phyloP scores from a whole-genome alignment of 2,888 invertebrate species.

The Apamea crenata region DNA sequence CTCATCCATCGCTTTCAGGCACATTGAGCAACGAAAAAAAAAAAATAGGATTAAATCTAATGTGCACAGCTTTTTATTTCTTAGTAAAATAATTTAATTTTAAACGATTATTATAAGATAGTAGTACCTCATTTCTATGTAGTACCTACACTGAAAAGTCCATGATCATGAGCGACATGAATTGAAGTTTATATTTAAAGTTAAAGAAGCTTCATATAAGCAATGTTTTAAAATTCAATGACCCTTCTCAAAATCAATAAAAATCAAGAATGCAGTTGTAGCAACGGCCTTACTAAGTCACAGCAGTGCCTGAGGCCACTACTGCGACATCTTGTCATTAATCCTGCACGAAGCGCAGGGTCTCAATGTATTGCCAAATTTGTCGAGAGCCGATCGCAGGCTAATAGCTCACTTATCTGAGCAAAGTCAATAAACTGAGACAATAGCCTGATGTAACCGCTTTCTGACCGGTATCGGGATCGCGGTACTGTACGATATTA shows the following conservation, averaged over 20 bases:
- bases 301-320: constrained; percentile 44
- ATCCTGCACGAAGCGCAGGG: constrained; percentile 62
- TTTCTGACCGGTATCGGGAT: constrained; percentile 60
- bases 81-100: not conserved
- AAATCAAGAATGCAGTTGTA: constrained; percentile 29
- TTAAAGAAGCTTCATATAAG: not conserved
- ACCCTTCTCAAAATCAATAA: constrained; percentile 11
- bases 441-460: constrained; percentile 72
- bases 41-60: not conserved
- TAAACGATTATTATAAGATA: not conserved
- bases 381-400: constrained; percentile 63
- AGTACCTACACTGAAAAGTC: not conserved
- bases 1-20: too few relatives aligned
- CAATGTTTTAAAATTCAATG: constrained; percentile 5
- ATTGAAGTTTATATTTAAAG: not conserved
- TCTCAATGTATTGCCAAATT: constrained; percentile 72
- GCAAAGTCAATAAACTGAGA: constrained; percentile 73
- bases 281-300: constrained; percentile 23
- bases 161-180: not conserved
- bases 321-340: constrained; percentile 65
- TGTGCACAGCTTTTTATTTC: not conserved
- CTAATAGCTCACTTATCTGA: constrained; percentile 75
- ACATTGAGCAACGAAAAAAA: too few relatives aligned
- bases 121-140: too few relatives aligned
- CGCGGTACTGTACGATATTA: constrained; percentile 42